A percentile compares a stretch with the other conserved stretches of the same genome.
These are phyloP conservation scores for Diadophis punctatus DNA, from an alignment of 2,113 vertebrate genomes.

Conservation along the genomic window DNA sequence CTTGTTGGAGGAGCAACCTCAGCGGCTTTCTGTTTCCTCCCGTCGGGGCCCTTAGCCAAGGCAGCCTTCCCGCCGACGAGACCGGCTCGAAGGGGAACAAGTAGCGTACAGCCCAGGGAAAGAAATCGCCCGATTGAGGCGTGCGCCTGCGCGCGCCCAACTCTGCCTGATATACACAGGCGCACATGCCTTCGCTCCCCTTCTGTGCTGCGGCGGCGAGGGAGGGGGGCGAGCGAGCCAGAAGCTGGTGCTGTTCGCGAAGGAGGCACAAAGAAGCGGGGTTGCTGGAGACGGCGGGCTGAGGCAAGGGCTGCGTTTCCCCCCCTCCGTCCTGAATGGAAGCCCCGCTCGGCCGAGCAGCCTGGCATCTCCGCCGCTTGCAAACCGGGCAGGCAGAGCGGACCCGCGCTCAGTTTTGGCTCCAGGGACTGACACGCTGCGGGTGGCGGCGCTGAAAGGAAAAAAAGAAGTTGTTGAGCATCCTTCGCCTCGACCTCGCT, in stretches of 20 bases:
- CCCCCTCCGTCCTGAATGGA: neutral
- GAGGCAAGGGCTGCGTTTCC: constrained; percentile 49
- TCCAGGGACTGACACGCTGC: constrained; percentile 67
- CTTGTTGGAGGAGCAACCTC: neutral
- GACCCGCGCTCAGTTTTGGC: constrained; percentile 60
- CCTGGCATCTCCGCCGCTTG: neutral
- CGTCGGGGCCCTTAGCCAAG: constrained; percentile 42
- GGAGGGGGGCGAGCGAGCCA: neutral
- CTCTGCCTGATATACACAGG: neutral
- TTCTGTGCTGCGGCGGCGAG: constrained; percentile 27
- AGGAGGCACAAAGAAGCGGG: neutral
- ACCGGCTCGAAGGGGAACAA: constrained; percentile 18
- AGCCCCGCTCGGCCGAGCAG: neutral
- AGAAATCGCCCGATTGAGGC: neutral
- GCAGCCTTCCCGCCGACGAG: constrained; percentile 45
- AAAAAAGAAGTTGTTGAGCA: constrained; percentile 56
- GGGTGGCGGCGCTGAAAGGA: constrained; percentile 64
- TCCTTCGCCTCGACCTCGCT: neutral
- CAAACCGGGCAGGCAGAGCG: neutral
- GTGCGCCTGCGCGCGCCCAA: constrained; percentile 5
- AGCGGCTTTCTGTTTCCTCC: too few relatives aligned
- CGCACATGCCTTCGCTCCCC: constrained; percentile 14
- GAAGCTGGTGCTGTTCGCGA: neutral
- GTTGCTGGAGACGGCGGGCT: constrained; percentile 27
- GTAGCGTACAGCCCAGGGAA: neutral